phyloP scores from a whole-genome alignment of 2,888 invertebrate genomes.

The Andrena camellia region DNA sequence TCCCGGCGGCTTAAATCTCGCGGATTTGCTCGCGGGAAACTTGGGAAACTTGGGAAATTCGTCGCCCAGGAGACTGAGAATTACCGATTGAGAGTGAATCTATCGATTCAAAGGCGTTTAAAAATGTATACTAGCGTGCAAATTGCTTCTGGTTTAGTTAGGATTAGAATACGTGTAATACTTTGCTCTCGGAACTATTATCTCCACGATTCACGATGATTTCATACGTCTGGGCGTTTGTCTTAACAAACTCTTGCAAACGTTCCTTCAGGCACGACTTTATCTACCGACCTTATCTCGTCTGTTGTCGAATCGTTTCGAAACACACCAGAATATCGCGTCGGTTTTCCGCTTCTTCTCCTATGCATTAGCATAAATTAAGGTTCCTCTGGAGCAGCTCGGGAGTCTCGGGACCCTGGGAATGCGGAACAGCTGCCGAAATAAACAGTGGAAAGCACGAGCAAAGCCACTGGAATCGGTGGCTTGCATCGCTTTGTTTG shows the following conservation, averaged over 20 bases:
- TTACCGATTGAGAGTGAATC: not conserved
- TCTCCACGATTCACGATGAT: too few species aligned
- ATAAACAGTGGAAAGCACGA: slow-evolving; percentile 40
- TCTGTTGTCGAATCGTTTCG: too few species aligned
- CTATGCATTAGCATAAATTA: not conserved
- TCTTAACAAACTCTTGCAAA: too few species aligned
- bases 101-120: not conserved
- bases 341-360: too few species aligned
- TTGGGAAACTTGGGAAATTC: not conserved
- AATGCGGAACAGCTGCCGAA: slow-evolving; percentile 18
- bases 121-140: not conserved
- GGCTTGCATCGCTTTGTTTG: slow-evolving; percentile 43
- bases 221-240: too few species aligned
- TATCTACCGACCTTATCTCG: too few species aligned
- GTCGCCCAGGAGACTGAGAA: not conserved
- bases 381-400: not conserved
- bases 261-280: too few species aligned
- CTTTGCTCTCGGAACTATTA: too few species aligned
- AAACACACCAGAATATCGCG: too few species aligned
- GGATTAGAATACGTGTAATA: too few species aligned
- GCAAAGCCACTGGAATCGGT: slow-evolving; percentile 41
- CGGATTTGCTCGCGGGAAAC: slow-evolving; percentile 1
- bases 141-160: too few species aligned
- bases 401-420: not conserved
- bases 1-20: not conserved